Percentiles rank a stretch among this genome's conserved stretches.
phyloP scores from a whole-genome alignment of 2,888 invertebrate genomes.

The Caenorhabditis becei region DNA sequence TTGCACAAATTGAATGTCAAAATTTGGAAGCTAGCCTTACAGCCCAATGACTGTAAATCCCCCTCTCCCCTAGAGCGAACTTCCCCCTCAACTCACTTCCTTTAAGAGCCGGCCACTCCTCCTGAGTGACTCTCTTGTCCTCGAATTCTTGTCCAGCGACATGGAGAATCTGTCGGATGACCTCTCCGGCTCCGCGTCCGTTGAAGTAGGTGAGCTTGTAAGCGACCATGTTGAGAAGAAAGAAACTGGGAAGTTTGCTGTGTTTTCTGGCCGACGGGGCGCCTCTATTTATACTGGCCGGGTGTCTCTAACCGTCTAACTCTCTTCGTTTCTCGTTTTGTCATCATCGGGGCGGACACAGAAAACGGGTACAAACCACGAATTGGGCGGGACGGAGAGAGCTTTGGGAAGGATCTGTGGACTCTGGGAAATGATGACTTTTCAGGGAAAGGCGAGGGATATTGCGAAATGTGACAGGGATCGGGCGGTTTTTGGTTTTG shows the following conservation, averaged over 20 bases:
- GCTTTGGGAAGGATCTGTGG: constrained; percentile 12
- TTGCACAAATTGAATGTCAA: too few relatives aligned
- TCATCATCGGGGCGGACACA: constrained; percentile 29
- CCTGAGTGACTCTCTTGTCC: constrained; percentile 61
- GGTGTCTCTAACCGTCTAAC: not conserved
- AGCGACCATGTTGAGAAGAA: constrained; percentile 33
- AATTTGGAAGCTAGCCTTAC: too few relatives aligned
- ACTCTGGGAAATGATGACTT: not conserved
- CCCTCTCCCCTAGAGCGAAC: too few relatives aligned
- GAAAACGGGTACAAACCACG: constrained; percentile 34
- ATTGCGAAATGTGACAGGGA: not conserved
- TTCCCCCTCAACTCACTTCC: constrained; percentile 48
- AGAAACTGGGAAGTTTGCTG: not conserved
- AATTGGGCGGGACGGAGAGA: constrained; percentile 12
- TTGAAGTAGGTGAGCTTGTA: constrained; percentile 55
- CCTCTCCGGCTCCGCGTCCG: constrained; percentile 44
- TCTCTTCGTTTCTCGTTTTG: constrained; percentile 26
- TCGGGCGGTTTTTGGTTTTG: too few relatives aligned
- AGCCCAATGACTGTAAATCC: too few relatives aligned
- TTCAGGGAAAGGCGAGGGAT: not conserved
- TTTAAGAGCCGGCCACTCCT: constrained; percentile 69
- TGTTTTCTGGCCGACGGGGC: not conserved
- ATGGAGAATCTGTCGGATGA: constrained; percentile 57
- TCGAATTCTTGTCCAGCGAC: constrained; percentile 65
- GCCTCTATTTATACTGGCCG: constrained; percentile 18